Conservation (phyloP, 2,113 vertebrate species). For the Manacus vitellinus region DNA sequence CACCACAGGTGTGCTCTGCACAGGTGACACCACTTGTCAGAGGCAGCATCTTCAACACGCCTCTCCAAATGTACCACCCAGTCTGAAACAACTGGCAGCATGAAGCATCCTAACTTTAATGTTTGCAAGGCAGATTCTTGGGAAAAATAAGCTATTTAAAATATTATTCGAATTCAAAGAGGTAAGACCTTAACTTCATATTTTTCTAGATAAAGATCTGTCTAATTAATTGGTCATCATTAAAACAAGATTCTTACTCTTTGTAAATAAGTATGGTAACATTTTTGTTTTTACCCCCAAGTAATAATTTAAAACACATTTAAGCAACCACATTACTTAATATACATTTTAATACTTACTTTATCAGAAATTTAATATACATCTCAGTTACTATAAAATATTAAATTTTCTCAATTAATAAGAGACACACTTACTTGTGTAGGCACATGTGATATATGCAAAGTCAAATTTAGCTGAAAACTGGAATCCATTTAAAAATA, state of each 20-base stretch:
- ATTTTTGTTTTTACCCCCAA: not conserved
- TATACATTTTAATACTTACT: not conserved
- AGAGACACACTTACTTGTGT: not conserved
- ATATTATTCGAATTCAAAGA: not conserved
- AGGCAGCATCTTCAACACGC: not conserved
- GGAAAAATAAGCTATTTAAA: not conserved
- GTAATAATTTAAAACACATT: not conserved
- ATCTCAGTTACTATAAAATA: not conserved
- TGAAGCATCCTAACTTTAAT: not conserved
- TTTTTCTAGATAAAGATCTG: not conserved
- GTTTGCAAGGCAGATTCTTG: not conserved
- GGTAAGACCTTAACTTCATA: not conserved
- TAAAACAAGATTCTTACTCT: not conserved
- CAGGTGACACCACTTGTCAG: fast-evolving
- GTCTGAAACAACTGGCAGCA: not conserved
- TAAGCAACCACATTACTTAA: not conserved
- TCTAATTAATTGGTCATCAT: not conserved
- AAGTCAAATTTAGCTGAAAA: not conserved
- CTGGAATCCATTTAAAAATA: not conserved
- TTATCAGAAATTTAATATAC: not conserved
- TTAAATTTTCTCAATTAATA: not conserved
- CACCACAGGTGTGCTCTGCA: fast-evolving
- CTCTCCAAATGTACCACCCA: fast-evolving
- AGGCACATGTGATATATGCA: not conserved
- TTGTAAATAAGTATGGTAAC: not conserved